Evolutionary conservation across 2,888 invertebrate species (phyloP), one percentile per base, ranked within the genome.

Genomic region (Drosophila mimica): DNA sequence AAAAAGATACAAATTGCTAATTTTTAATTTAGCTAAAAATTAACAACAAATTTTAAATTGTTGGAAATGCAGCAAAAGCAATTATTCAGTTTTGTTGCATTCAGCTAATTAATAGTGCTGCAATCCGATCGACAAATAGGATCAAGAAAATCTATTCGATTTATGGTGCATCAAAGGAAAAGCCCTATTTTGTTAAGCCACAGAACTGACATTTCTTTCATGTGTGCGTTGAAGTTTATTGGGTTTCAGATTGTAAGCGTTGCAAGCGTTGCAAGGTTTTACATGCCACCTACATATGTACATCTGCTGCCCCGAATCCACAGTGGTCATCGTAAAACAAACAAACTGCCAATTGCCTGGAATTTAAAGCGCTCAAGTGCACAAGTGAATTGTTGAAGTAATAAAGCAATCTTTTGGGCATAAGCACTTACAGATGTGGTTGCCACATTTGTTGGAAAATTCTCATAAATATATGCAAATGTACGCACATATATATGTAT

Each of bases 401-500:
- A 30, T 40, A 40, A 57, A 43, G 40, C 30, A 57, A 30, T 57
- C 30, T 31, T 43, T 15, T 57, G n/a, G 30, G n/a, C 56, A 40
- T 40, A 57, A 57, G 13, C 30, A 56, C 56, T 57, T 31, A 15
- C 31, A 31, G 30, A 57, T 56, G 38, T 30, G n/a, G 28, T 30
- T 30, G 25, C 25, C 4, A 46, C 46, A 25, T 25, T 46, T 46
- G 46, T 8, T 15, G 8, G 15, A 4, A 25, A 15, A 15, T 15
- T 2, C 25, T 25, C 46, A 46, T 25, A 46, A 46, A 28, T 46
- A 15, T 25, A 28, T 30, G 49, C 30, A 51, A 51, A 51, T 51
- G 30, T 11, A 51, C 4, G 6, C 17, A 30, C 13, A 17, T 11
- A 17, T 4, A 25, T 48, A 15, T 48, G 28, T 25, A 25, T 13